Evolutionary conservation across 2,113 vertebrate genomes (phyloP).

Genomic region (Talpa occidentalis): DNA sequence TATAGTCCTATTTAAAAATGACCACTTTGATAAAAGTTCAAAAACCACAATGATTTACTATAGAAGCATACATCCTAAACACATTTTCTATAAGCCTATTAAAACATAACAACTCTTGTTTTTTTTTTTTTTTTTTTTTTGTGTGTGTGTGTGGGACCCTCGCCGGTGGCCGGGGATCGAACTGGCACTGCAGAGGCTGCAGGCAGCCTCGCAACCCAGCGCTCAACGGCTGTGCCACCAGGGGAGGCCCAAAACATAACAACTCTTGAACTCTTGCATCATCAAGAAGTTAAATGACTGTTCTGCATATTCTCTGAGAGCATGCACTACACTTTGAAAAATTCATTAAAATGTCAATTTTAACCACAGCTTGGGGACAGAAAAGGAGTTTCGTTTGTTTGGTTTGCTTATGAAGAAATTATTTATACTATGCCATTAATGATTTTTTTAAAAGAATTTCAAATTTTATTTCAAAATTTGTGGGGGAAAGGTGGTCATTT

Average conservation of each 20-base stretch:
- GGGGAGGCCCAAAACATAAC: no score
- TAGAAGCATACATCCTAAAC: background rate
- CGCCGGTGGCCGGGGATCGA: no score
- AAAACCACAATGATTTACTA: background rate
- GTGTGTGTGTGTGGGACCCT: no score
- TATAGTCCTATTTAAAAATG: conserved; percentile 32
- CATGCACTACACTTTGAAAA: background rate
- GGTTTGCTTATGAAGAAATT: conserved; percentile 21
- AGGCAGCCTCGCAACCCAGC: no score
- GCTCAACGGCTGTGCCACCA: no score
- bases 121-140: no score
- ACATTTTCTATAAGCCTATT: background rate
- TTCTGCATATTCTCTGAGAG: background rate
- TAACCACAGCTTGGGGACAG: background rate
- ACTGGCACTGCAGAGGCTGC: no score
- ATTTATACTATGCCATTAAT: background rate
- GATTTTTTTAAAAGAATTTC: background rate
- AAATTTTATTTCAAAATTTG: conserved; percentile 38
- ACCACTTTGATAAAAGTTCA: background rate
- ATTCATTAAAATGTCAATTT: background rate
- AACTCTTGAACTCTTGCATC: background rate
- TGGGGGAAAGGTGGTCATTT: background rate
- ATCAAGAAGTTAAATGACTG: background rate
- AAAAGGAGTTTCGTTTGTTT: background rate
- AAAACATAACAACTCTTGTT: no score